A percentile compares a stretch with the other conserved stretches of the same genome.
Conservation (phyloP, 2,888 invertebrate genomes). For the Cylloceria caligata region DNA sequence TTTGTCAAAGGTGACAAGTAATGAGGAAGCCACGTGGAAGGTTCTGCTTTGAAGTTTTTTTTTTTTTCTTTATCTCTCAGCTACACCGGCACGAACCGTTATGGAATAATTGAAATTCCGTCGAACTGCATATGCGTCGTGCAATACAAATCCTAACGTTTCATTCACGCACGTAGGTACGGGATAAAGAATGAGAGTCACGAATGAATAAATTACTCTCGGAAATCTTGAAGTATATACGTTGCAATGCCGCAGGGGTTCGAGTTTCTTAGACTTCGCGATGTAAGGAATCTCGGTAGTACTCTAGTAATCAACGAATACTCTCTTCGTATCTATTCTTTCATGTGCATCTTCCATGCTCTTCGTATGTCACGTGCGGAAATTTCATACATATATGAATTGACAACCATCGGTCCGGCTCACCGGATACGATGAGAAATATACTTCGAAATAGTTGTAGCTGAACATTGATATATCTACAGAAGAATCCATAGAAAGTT, state of each 20-base stretch:
- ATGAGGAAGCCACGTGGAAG: too few relatives aligned
- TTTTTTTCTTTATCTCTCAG: not conserved
- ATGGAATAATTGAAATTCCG: slow-evolving; percentile 9
- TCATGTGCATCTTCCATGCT: not conserved
- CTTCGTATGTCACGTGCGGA: not conserved
- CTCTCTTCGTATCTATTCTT: slow-evolving; percentile 4
- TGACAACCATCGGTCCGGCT: not conserved
- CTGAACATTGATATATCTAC: slow-evolving; percentile 1
- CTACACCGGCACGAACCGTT: not conserved
- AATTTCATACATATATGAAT: slow-evolving; percentile 43
- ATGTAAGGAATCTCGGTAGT: slow-evolving; percentile 32
- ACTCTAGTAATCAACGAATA: slow-evolving; percentile 29
- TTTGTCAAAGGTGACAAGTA: too few relatives aligned
- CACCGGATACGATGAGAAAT: slow-evolving; percentile 5
- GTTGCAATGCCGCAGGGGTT: slow-evolving; percentile 18
- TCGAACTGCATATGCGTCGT: not conserved
- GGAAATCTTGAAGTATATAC: not conserved
- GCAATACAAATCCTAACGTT: not conserved
- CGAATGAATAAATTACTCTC: not conserved
- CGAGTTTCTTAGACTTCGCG: slow-evolving; percentile 37
- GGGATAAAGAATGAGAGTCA: not conserved
- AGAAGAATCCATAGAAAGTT: not conserved
- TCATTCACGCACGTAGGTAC: not conserved
- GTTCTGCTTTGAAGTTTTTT: too few relatives aligned
- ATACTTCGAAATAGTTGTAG: not conserved